These are phyloP conservation scores for human (Homo sapiens) DNA, from an alignment of 2,113 vertebrate species.

Conservation along the genomic window DNA sequence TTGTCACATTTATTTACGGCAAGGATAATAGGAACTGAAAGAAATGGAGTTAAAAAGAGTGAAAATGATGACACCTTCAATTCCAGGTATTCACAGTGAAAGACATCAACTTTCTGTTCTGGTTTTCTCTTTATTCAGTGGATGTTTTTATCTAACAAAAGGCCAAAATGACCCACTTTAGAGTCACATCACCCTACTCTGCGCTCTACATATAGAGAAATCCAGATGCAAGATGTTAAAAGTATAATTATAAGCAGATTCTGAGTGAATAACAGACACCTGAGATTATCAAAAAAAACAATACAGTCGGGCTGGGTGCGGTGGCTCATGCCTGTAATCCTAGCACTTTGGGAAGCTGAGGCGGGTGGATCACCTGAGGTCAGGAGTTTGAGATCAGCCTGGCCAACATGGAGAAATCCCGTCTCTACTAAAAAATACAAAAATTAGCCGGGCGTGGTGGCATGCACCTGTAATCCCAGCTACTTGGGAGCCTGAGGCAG, in stretches of 20 bases:
- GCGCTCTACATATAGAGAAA: not conserved
- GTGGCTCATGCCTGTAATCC: no score
- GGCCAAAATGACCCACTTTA: not conserved
- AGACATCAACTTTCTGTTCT: not conserved
- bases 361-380: no score
- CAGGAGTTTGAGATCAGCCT: no score
- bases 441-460: no score
- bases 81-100: not conserved
- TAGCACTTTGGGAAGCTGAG: no score
- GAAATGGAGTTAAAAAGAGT: constrained; percentile 15
- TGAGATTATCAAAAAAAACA: not conserved
- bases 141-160: not conserved
- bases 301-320: not conserved
- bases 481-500: no score
- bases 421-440: no score
- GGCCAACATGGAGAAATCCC: no score
- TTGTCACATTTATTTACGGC: constrained; percentile 98
- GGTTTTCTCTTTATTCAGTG: not conserved
- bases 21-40: constrained; percentile 93
- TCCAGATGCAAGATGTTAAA: not conserved
- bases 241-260: not conserved
- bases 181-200: not conserved
- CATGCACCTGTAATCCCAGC: no score
- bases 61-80: not conserved
- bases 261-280: not conserved